These are phyloP conservation scores for Gallinago jamesoni DNA, from an alignment of 2,113 vertebrate genomes.

Conservation along the genomic window DNA sequence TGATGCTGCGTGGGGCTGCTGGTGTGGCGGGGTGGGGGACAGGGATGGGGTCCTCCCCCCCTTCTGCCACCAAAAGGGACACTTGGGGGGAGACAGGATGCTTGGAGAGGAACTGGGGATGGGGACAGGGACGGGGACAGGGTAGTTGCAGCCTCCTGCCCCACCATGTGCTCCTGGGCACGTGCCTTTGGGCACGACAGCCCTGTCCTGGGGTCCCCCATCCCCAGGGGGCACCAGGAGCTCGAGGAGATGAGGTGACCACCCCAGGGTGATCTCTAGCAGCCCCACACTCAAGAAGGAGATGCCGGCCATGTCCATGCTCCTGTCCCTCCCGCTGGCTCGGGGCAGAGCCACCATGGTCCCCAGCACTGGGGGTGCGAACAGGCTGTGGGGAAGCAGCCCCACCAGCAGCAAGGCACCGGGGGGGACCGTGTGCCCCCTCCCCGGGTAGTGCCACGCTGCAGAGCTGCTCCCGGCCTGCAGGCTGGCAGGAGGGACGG, in stretches of 20 bases:
- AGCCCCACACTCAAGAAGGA: background rate
- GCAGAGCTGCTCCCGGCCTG: background rate
- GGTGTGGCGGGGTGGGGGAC: background rate
- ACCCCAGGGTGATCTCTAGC: background rate
- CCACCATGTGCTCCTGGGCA: background rate
- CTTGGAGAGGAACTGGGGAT: background rate
- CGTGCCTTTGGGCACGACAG: background rate
- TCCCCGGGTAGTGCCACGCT: background rate
- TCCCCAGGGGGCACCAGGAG: fast-evolving
- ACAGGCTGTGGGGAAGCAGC: fast-evolving
- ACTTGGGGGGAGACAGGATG: background rate
- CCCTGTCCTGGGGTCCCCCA: background rate
- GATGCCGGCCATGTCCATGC: background rate
- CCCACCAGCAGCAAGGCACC: background rate
- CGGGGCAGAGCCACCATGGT: background rate
- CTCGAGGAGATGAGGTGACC: background rate
- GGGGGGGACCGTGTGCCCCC: fast-evolving
- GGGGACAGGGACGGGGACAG: background rate
- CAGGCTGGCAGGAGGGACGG: background rate
- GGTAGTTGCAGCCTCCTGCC: background rate
- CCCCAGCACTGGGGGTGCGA: background rate
- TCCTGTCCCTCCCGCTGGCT: background rate
- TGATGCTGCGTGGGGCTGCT: slow-evolving; percentile 13
- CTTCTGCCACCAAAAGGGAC: background rate
- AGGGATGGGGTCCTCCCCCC: background rate